phyloP scores from a whole-genome alignment of 1,140 invertebrate genomes.

The Arctopsyche grandis region DNA sequence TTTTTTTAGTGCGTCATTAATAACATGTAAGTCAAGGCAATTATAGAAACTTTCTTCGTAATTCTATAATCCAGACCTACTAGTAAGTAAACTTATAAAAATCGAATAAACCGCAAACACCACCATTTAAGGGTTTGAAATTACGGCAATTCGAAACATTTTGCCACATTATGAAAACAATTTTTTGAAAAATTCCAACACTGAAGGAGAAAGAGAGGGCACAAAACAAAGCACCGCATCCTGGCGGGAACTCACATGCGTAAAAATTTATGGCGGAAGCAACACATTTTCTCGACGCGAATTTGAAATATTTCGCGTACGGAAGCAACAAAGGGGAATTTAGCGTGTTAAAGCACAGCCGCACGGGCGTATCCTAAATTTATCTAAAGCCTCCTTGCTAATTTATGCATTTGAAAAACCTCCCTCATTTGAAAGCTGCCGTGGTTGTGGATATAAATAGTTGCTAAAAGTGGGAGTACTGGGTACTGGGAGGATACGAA shows the following conservation, averaged over 20 bases:
- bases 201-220: no score
- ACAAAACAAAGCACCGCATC: background rate
- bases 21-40: no score
- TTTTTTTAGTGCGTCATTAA: no score
- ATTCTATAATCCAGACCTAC: no score
- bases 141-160: no score
- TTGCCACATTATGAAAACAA: no score
- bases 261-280: background rate
- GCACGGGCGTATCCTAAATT: background rate
- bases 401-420: constrained; percentile 17
- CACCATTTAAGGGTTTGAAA: no score
- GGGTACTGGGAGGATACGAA: background rate
- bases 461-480: background rate
- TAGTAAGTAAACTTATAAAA: no score
- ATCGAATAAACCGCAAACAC: no score
- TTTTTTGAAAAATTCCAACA: no score
- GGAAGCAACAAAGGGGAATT: background rate
- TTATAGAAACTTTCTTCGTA: no score
- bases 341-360: background rate
- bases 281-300: constrained; percentile 26
- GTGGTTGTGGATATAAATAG: background rate
- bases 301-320: constrained; percentile 23
- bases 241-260: background rate
- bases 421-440: background rate
- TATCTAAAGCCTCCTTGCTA: constrained; percentile 24